These are phyloP conservation scores for Uloborus plumipes DNA, from an alignment of 2,888 invertebrate species.

Conservation along the genomic window DNA sequence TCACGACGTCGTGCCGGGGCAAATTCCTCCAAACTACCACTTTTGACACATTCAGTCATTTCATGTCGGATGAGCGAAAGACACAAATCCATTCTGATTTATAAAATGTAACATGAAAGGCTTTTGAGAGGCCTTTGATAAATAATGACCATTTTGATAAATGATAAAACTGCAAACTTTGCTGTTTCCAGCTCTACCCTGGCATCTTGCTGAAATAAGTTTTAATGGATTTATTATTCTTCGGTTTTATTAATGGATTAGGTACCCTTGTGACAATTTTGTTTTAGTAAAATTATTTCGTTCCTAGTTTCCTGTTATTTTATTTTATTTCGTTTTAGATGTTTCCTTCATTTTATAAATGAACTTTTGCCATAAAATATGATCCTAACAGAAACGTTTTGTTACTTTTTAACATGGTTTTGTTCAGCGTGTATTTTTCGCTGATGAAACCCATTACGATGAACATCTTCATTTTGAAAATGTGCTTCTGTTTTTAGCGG, in stretches of 20 bases:
- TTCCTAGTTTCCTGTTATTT: slow-evolving; percentile 6
- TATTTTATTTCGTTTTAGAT: not conserved
- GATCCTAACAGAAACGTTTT: too few species aligned
- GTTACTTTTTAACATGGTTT: too few species aligned
- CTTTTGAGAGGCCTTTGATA: slow-evolving; percentile 22
- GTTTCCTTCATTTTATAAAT: too few species aligned
- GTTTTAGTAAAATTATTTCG: slow-evolving; percentile 39
- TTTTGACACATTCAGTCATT: too few species aligned
- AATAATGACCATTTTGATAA: slow-evolving; percentile 23
- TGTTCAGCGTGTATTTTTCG: too few species aligned
- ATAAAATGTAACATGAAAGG: slow-evolving; percentile 22
- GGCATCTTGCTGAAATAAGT: slow-evolving; percentile 34
- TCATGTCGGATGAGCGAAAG: too few species aligned
- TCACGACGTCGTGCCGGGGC: too few species aligned
- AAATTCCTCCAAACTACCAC: too few species aligned
- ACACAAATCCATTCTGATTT: slow-evolving; percentile 24
- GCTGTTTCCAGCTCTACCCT: slow-evolving; percentile 28
- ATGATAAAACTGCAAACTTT: slow-evolving; percentile 31
- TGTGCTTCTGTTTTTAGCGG: too few species aligned
- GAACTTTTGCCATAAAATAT: too few species aligned
- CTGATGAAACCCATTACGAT: too few species aligned
- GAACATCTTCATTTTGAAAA: too few species aligned
- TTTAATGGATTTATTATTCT: slow-evolving; percentile 58
- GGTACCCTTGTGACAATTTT: slow-evolving; percentile 46
- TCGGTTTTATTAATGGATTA: slow-evolving; percentile 43